Evolutionary conservation across 2,113 vertebrate species (phyloP), one percentile per base, ranked within the genome.

Genomic region (Columba janthina): DNA sequence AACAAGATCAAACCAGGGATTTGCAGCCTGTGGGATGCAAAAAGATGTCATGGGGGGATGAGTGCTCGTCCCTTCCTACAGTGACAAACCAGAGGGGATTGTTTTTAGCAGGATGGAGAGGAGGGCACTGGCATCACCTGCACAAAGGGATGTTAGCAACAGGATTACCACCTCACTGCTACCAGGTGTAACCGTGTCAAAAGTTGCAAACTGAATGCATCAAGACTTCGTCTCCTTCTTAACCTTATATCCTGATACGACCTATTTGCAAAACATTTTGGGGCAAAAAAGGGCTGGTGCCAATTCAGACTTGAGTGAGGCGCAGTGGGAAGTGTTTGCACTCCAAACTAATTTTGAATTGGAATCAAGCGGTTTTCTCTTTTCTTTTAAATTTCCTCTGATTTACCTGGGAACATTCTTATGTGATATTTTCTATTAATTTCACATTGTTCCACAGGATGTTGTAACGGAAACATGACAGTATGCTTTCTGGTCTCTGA

Each of bases 21-120:
- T 95, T 96, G 92, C 92, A 97, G 96, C 94, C 92, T 75, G 91
- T 96, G 95, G 92, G 88, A 90, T 95, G 92, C 90, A 72, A 54
- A 90, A 75, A 87, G 96, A 78, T 93, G 92, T 81, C 76, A 2
- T 21, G 73, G 88, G 38, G 78, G 92, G 83, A 93, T 58, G 56
- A 94, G 76, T 71, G 92, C 74, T 73, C 86, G 81, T 78, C 72
- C 57, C 36, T 92, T 90, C 65, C 76, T 7, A 0, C 74, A 1
- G 1, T 51, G 83, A 21, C 72, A 80, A 73, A 89, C 5, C 79
- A 76, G 76, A 93, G 80, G 72, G 79, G 86, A 64, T 46, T 0
- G 0, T 28, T 80, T 44, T 9, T 15, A 74, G 79, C 36, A 19
- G 95, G 92, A 62, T 0, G 0, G 46, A 25, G 92, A n/a, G 79